Percentiles rank a stretch among this genome's conserved stretches.
Conservation (phyloP, 2,113 vertebrate species). For the Zosterops japonicus region DNA sequence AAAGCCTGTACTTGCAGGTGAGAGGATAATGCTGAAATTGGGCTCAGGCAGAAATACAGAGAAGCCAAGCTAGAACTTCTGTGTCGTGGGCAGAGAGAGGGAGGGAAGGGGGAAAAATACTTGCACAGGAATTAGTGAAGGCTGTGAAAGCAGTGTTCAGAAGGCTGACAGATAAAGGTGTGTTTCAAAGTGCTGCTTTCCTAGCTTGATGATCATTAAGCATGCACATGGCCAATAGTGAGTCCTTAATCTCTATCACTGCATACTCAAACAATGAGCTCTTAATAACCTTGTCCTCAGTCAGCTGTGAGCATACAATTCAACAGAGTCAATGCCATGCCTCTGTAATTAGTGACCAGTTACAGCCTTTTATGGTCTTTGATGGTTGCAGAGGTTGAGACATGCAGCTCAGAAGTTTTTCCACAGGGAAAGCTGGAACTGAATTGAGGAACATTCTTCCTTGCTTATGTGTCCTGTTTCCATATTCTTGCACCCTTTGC, state of each 20-base stretch:
- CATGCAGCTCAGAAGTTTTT: neutral
- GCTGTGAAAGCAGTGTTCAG: neutral
- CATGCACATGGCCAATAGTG: neutral
- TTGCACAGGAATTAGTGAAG: neutral
- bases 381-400: neutral
- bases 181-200: neutral
- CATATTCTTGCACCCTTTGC: neutral
- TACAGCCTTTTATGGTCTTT: neutral
- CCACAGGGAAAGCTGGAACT: neutral
- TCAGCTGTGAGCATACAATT: neutral
- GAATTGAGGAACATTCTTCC: neutral
- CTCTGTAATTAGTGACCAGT: neutral
- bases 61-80: neutral
- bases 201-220: neutral
- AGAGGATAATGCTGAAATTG: neutral
- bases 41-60: neutral
- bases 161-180: neutral
- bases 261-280: neutral
- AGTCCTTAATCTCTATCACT: neutral
- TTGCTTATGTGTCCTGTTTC: neutral
- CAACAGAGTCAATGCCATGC: neutral
- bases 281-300: neutral
- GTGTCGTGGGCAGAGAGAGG: neutral
- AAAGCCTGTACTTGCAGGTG: neutral
- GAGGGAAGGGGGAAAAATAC: rapidly evolving